A percentile compares a stretch with the other conserved stretches of the same genome.
Conservation (phyloP, 2,797 vertebrate genomes). For the Neoniphon sammara region DNA sequence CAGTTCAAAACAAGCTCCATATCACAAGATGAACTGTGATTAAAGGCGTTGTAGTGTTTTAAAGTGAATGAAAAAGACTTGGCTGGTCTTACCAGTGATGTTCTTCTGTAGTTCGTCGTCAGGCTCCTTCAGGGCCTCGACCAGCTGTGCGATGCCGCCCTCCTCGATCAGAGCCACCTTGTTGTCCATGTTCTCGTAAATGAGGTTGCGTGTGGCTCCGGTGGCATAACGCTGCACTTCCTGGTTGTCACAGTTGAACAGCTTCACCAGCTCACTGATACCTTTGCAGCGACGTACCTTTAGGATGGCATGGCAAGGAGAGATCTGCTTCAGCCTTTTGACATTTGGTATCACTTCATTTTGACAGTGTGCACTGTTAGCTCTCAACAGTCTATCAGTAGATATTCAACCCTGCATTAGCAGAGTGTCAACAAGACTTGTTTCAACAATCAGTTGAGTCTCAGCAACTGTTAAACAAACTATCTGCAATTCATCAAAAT, state of each 20-base stretch:
- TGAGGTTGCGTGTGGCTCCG: conserved; percentile 93
- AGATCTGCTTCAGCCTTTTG: neutral
- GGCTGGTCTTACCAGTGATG: conserved; percentile 87
- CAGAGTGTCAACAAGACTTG: no score
- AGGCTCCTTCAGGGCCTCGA: conserved; percentile 81
- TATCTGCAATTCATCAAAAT: no score
- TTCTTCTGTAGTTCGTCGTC: conserved; percentile 94
- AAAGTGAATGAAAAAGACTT: neutral
- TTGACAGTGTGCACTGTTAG: no score
- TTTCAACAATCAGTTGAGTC: no score
- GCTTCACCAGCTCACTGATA: conserved; percentile 85
- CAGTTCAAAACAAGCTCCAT: neutral
- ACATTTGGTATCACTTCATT: no score
- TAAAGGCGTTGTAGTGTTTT: conserved; percentile 13
- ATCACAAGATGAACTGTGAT: neutral
- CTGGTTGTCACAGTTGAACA: conserved; percentile 88
- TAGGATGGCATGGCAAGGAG: neutral
- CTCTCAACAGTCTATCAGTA: no score
- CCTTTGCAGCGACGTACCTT: conserved; percentile 88
- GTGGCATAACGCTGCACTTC: conserved; percentile 94
- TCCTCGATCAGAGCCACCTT: conserved; percentile 90
- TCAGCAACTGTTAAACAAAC: no score
- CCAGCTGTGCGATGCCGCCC: conserved; percentile 87
- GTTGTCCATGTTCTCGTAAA: conserved; percentile 92
- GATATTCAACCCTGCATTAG: no score